Percentiles rank a stretch among this genome's conserved stretches.
Conservation (phyloP, 2,113 vertebrate genomes). For the Speoplatyrhinus poulsoni region DNA sequence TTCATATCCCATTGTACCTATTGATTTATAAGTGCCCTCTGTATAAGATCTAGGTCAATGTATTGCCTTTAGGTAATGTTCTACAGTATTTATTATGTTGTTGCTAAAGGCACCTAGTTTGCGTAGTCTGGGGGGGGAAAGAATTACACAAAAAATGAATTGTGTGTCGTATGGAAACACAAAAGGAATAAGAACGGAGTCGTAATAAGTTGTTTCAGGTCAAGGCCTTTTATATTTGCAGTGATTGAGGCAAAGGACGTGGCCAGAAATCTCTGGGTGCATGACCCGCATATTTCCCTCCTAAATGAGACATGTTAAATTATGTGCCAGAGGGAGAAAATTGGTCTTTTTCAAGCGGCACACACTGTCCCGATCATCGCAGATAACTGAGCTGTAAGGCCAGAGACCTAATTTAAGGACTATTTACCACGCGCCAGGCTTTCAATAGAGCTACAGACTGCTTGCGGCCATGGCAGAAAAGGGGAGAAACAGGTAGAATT, state of each 20-base stretch:
- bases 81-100: neutral
- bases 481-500: conserved; percentile 18
- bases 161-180: conserved; percentile 62
- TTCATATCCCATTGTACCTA: no score
- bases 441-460: conserved; percentile 44
- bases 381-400: conserved; percentile 70
- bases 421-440: conserved; percentile 65
- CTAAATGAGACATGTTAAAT: conserved; percentile 75
- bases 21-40: neutral
- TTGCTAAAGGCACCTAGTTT: conserved; percentile 53
- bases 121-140: conserved; percentile 54
- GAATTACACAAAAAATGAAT: conserved; percentile 51
- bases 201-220: conserved; percentile 64
- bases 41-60: conserved; percentile 51
- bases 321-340: conserved; percentile 62
- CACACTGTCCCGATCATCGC: conserved; percentile 72
- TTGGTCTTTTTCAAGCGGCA: conserved; percentile 68
- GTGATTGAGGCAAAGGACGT: conserved; percentile 56
- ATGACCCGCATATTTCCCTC: conserved; percentile 71
- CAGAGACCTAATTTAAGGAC: conserved; percentile 68
- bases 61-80: conserved; percentile 50
- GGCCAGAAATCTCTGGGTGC: conserved; percentile 60
- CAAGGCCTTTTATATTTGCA: conserved; percentile 64
- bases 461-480: conserved; percentile 27
- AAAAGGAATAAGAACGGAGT: conserved; percentile 35